Conservation (phyloP, 2,113 vertebrate genomes). For the Bothrops jararaca region DNA sequence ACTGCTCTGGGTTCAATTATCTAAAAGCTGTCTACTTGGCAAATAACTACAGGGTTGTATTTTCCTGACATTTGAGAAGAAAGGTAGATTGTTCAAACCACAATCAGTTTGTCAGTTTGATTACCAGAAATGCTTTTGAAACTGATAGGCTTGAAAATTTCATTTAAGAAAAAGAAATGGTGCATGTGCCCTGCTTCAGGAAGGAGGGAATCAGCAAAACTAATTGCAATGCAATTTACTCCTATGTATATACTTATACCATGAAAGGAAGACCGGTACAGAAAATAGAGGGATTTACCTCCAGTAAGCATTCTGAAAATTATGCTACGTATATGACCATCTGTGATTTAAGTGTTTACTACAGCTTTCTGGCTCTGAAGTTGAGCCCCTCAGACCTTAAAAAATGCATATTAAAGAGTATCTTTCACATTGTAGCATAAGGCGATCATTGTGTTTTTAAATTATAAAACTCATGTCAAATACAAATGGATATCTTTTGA, state of each 20-base stretch:
- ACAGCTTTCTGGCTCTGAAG: background rate
- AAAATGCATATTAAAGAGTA: background rate
- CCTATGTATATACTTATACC: background rate
- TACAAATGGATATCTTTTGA: background rate
- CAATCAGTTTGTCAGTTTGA: slow-evolving; percentile 3
- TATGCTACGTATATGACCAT: background rate
- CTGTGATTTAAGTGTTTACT: background rate
- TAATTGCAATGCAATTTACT: background rate
- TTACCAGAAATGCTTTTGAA: background rate
- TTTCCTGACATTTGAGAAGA: background rate
- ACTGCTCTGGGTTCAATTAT: background rate
- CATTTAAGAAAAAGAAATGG: background rate
- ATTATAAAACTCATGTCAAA: background rate
- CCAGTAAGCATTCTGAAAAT: background rate
- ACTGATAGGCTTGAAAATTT: background rate
- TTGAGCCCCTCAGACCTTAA: background rate
- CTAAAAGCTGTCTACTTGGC: background rate
- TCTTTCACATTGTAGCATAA: background rate
- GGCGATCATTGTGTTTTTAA: background rate
- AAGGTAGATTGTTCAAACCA: background rate
- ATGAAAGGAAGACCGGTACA: background rate
- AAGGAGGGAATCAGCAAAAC: background rate
- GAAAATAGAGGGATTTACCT: background rate
- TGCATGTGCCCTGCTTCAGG: background rate
- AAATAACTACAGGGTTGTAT: background rate